These are phyloP conservation scores for Lasioglossum leucozonium DNA, from an alignment of 2,888 invertebrate genomes.

Conservation along the genomic window DNA sequence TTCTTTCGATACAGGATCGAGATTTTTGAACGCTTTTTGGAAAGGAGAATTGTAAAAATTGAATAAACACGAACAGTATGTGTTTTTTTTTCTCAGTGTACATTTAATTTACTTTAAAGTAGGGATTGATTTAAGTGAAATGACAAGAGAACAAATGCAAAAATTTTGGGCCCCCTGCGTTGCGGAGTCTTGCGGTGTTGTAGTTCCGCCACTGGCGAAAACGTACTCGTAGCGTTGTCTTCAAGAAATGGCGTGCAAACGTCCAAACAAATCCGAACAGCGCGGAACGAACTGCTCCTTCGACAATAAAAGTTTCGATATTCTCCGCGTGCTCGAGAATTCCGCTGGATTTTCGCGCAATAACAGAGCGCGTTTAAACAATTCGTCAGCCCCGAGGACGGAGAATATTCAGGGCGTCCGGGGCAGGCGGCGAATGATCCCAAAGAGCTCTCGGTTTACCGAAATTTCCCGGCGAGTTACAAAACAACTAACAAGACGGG, in stretches of 20 bases:
- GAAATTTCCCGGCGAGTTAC: background rate
- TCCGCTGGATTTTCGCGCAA: background rate
- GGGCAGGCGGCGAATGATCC: slow-evolving; percentile 5
- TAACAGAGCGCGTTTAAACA: background rate
- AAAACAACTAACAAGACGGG: slow-evolving; percentile 17
- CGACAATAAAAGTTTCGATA: background rate
- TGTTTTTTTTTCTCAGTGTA: no score
- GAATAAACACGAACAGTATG: no score
- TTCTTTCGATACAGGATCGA: no score
- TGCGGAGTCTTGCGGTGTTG: no score
- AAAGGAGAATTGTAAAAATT: no score
- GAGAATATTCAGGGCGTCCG: background rate
- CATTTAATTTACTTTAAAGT: no score
- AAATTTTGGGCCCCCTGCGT: no score
- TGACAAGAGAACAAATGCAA: no score
- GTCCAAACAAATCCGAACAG: background rate
- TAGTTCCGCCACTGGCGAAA: no score
- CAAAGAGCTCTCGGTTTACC: slow-evolving; percentile 1
- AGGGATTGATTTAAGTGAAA: no score
- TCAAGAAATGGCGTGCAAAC: background rate
- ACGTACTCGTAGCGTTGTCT: no score
- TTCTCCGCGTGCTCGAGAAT: background rate
- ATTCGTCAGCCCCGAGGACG: background rate
- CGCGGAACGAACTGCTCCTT: background rate
- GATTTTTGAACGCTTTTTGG: no score